Evolutionary conservation across 2,797 vertebrate genomes (phyloP), one percentile per base, ranked within the genome.

Genomic region (Scolopax bukidnonensis): DNA sequence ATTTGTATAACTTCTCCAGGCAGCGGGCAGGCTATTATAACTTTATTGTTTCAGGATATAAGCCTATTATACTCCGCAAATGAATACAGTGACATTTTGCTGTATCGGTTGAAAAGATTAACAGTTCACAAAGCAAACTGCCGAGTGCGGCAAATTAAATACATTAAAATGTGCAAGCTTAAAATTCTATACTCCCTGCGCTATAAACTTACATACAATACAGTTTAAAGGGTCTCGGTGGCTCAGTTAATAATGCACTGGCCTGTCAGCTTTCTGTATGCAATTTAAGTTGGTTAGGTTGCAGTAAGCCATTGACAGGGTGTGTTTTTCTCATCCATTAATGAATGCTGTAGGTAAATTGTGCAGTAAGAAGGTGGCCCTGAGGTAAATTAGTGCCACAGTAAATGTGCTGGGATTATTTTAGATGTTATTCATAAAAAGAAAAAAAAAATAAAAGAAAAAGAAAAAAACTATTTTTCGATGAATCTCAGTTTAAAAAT

Each of bases 61-160:
- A 97, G 94, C 97, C 97, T 97, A 98, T 98, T 98, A 98, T 95
- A 90, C 57, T 96, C 89, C 13, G 43, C 89, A 98, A 97, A 97
- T 97, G 97, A 97, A 97, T 97, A 98, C 89, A 94, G 95, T 98
- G 97, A 97, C 97, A 98, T 97, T 98, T 97, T 97, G 94, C 93
- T 96, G 95, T 96, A 97, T 92, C 93, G 84, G 95, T 95, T 97
- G 96, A 97, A 97, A 98, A 97, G 97, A 98, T 97, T 97, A 97
- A 97, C 97, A 97, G 95, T 97, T 98, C 96, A 95, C 93, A 97
- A 97, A 98, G 98, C 97, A 97, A 96, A 96, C 96, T 96, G 96
- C 91, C 92, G 68, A 98, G 95, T 95, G 89, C n/a, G 36, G 93
- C 96, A 97, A 97, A 98, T 97, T 97, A 97, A 98, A 97, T 97